A percentile compares a stretch with the other conserved stretches of the same genome.
These are phyloP conservation scores for Heteromyza rotundicornis DNA, from an alignment of 2,888 invertebrate genomes.

Conservation along the genomic window DNA sequence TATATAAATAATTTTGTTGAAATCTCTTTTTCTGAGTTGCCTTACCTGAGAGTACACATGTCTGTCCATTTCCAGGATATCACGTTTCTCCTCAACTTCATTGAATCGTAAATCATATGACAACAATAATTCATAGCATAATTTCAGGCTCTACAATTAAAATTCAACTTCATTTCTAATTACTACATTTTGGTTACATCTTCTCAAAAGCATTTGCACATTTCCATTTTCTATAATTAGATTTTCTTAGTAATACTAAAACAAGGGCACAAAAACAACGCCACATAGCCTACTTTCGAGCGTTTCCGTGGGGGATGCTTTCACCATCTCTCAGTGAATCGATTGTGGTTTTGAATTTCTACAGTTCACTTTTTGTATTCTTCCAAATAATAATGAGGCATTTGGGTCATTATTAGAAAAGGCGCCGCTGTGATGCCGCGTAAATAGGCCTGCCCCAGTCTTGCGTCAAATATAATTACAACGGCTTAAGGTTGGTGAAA, in stretches of 20 bases:
- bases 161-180: neutral
- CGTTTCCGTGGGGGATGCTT: neutral
- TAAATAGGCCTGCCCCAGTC: no score
- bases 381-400: neutral
- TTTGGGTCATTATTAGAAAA: neutral
- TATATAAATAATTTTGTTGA: no score
- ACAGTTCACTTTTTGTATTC: neutral
- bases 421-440: conserved; percentile 21
- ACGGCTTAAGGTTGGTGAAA: conserved; percentile 58
- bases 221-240: conserved; percentile 4
- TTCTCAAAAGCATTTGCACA: neutral
- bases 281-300: neutral
- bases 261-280: no score
- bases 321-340: neutral
- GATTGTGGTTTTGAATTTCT: conserved; percentile 13
- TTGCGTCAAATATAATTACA: conserved; percentile 58
- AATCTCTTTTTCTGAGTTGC: no score
- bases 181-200: neutral
- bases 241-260: neutral
- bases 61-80: no score
- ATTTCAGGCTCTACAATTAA: no score
- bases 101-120: no score
- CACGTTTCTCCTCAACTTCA: no score
- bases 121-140: no score
- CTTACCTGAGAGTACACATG: no score